Conservation (phyloP, 2,888 invertebrate species). For the Ditylenchus weischeri region DNA sequence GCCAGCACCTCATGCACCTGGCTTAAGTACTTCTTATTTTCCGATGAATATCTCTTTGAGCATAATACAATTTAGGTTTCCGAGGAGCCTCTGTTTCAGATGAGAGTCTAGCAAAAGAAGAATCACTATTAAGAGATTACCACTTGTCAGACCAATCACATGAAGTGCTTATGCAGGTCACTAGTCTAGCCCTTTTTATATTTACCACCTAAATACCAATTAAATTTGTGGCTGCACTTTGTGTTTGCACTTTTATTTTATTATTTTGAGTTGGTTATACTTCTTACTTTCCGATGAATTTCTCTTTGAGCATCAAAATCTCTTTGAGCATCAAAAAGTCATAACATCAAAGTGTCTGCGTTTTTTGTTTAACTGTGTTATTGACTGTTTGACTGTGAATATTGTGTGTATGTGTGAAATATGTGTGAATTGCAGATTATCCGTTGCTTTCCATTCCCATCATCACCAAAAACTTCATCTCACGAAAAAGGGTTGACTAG, state of each 20-base stretch:
- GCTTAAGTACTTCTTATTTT: too few relatives aligned
- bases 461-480: conserved; percentile 7
- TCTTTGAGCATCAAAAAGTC: not conserved
- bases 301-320: too few relatives aligned
- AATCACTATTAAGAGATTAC: not conserved
- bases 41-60: too few relatives aligned
- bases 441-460: conserved; percentile 53
- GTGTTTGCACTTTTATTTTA: not conserved
- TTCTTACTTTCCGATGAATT: too few relatives aligned
- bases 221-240: not conserved
- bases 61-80: too few relatives aligned
- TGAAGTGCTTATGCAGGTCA: conserved; percentile 8
- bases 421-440: conserved; percentile 43
- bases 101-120: too few relatives aligned
- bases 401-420: not conserved
- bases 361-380: too few relatives aligned
- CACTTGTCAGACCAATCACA: not conserved
- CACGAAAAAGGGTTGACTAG: not conserved
- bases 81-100: too few relatives aligned
- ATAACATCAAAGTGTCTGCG: not conserved
- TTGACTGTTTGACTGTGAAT: not conserved
- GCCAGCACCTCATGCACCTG: too few relatives aligned
- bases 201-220: not conserved
- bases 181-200: too few relatives aligned
- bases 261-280: not conserved